Evolutionary conservation across 2,113 vertebrate species (phyloP), one percentile per base, ranked within the genome.

Genomic region (Ameiurus melas): DNA sequence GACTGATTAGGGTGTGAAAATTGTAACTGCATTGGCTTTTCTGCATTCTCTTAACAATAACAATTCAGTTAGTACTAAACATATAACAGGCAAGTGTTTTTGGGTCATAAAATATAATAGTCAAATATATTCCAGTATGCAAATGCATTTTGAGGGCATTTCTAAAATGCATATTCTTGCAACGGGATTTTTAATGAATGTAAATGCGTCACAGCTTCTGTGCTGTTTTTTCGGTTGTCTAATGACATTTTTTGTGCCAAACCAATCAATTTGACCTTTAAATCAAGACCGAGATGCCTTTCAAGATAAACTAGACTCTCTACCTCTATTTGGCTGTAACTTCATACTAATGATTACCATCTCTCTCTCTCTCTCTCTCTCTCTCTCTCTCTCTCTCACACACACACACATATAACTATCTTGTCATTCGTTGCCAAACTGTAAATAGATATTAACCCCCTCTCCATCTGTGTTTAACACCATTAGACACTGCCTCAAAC

Each of bases 391-490:
- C 57, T 47, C 86, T 71, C 84, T 47, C 87, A 4, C 33, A 68
- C 71, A 84, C 78, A 87, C 87, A 62, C 84, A 55, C 62, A n/a
- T 88, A 86, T 88, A 75, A 47, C 80, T 55, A 88, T 90, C 80
- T 85, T 79, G 84, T 53, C 53, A 53, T 83, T 85, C 57, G 33
- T 60, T 90, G 88, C 90, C 86, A 90, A 80, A 80, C 85, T 27
- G 88, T 88, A 90, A 86, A 88, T 70, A 91, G 89, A 86, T 83
- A 89, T 91, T 87, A 83, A 89, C 60, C 85, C 9, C 55, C 77
- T 89, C 77, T 82, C 55, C 75, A 87, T 91, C 88, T 89, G 90
- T 89, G 88, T 87, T 91, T 89, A 91, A 89, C 88, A 91, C 87
- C 88, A 90, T 85, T 62, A 78, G 62, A 88, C 81, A 51, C 71